Evolutionary conservation across 1,140 invertebrate species (phyloP).

Genomic region (Anastatus disparis): DNA sequence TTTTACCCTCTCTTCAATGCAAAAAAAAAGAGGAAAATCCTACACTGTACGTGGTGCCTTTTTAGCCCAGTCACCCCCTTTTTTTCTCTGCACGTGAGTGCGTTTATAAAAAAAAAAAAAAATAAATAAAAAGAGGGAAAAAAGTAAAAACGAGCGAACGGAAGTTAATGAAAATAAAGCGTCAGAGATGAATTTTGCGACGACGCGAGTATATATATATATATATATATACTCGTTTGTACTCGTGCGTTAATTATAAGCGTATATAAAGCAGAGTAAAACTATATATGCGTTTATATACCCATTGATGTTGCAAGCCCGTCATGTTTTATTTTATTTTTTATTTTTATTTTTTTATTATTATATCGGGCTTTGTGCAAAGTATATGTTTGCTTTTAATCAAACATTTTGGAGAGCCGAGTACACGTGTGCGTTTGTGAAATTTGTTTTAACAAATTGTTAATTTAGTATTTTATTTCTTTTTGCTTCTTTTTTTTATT

Average conservation of each 20-base stretch:
- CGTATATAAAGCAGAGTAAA: background rate
- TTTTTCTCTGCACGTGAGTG: constrained; percentile 14
- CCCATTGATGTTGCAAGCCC: no score
- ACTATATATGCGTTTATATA: no score
- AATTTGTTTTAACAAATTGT: constrained; percentile 7
- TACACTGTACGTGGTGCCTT: background rate
- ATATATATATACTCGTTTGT: no score
- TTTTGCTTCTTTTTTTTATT: no score
- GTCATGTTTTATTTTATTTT: no score
- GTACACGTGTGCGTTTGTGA: background rate
- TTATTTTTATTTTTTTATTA: background rate
- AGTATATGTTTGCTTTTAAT: constrained; percentile 22
- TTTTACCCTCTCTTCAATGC: background rate
- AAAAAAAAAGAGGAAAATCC: no score
- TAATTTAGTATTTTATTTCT: background rate
- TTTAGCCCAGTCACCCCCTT: constrained; percentile 35
- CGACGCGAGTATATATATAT: background rate
- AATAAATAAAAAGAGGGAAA: background rate
- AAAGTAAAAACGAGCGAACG: background rate
- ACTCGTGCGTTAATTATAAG: constrained; percentile 10
- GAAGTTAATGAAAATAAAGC: constrained; percentile 20
- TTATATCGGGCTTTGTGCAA: background rate
- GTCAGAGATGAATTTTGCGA: background rate
- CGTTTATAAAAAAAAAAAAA: constrained; percentile 23
- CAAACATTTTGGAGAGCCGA: background rate